Evolutionary conservation across 2,888 invertebrate species (phyloP).

Genomic region (Onthophagus sagittarius): DNA sequence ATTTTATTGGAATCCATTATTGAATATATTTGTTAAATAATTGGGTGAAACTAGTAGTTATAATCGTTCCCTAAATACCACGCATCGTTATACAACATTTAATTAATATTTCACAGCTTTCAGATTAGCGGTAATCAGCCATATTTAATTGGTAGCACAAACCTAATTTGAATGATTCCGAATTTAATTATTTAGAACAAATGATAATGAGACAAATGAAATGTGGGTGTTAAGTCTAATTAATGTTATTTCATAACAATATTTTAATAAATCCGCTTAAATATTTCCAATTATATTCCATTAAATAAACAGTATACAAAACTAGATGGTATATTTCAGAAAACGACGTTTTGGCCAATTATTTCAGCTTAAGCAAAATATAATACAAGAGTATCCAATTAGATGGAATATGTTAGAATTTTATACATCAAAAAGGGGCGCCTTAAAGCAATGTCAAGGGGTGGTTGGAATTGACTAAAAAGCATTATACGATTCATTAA

Average conservation of each 20-base stretch:
- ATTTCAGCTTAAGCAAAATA: not conserved
- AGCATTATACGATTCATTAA: not conserved
- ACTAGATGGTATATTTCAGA: too few species aligned
- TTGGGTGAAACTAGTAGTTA: too few species aligned
- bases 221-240: not conserved
- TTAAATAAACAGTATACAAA: too few species aligned
- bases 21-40: too few species aligned
- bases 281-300: too few species aligned
- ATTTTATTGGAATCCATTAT: too few species aligned
- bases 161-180: not conserved
- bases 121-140: not conserved
- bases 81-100: not conserved
- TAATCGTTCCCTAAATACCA: too few species aligned
- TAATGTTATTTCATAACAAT: too few species aligned
- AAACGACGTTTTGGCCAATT: not conserved
- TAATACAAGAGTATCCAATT: not conserved
- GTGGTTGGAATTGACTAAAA: not conserved
- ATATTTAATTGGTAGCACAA: not conserved
- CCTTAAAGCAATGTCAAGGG: not conserved
- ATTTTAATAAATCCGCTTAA: too few species aligned
- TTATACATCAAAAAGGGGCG: not conserved
- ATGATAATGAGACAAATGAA: not conserved
- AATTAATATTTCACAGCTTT: not conserved
- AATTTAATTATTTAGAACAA: not conserved
- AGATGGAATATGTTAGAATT: not conserved